A percentile compares a stretch with the other conserved stretches of the same genome.
Conservation (phyloP, 2,113 vertebrate species). For the Colistium nudipinnis region DNA sequence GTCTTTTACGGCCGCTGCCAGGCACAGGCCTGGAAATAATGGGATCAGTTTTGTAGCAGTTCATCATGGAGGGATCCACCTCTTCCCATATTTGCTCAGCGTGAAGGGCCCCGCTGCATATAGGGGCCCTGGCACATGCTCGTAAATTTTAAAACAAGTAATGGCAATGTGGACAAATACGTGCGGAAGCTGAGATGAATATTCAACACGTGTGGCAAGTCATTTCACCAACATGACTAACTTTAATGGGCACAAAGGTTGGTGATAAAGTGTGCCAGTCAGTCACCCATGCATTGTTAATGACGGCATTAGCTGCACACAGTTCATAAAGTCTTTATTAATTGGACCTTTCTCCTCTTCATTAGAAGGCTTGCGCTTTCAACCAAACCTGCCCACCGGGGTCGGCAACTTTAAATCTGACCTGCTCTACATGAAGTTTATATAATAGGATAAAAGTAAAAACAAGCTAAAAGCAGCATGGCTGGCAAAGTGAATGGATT, state of each 20-base stretch:
- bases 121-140: conserved; percentile 29
- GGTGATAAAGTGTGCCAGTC: conserved; percentile 41
- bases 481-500: conserved; percentile 16
- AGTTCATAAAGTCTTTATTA: conserved; percentile 60
- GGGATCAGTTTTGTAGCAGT: conserved; percentile 80
- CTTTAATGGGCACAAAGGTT: conserved; percentile 31
- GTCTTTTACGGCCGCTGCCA: conserved; percentile 81
- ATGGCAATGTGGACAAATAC: conserved; percentile 49
- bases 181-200: background rate
- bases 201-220: conserved; percentile 15
- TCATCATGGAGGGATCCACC: conserved; percentile 79
- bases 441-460: conserved; percentile 45
- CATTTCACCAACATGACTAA: conserved; percentile 31
- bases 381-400: conserved; percentile 35
- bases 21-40: conserved; percentile 79
- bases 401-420: conserved; percentile 17
- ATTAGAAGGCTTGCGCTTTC: conserved; percentile 33
- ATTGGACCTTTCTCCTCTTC: conserved; percentile 40
- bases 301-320: conserved; percentile 45
- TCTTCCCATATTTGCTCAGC: conserved; percentile 68
- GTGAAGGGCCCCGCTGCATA: conserved; percentile 49
- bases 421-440: conserved; percentile 6
- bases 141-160: conserved; percentile 54
- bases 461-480: conserved; percentile 24
- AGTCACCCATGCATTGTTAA: conserved; percentile 53